Evolutionary conservation across 2,888 invertebrate genomes (phyloP).

Genomic region (Xestia sexstrigata): DNA sequence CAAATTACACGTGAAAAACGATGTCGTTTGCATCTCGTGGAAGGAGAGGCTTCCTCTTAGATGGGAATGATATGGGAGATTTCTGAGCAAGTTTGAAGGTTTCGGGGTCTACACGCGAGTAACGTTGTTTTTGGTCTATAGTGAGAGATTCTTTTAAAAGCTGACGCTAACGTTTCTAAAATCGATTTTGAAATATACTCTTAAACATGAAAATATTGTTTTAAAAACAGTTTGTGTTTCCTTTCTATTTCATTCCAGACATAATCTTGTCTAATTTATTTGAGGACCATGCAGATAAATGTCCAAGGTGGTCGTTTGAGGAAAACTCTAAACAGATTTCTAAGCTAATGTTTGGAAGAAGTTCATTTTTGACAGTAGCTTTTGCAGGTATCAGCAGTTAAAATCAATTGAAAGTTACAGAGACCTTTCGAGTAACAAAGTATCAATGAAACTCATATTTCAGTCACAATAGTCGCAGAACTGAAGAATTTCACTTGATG

Average conservation of each 20-base stretch:
- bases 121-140: neutral
- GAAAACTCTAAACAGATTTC: neutral
- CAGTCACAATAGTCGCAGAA: neutral
- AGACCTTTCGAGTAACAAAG: neutral
- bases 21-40: slow-evolving; percentile 46
- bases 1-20: slow-evolving; percentile 62
- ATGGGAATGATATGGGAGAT: slow-evolving; percentile 45
- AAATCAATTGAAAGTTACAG: neutral
- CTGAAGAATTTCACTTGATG: neutral
- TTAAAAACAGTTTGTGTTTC: neutral
- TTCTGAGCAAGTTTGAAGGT: slow-evolving; percentile 5
- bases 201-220: neutral
- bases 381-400: neutral
- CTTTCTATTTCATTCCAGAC: neutral
- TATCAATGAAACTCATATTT: neutral
- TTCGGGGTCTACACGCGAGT: neutral
- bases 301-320: no score
- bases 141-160: neutral
- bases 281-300: neutral
- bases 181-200: neutral
- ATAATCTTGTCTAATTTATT: neutral
- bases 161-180: neutral
- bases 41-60: slow-evolving; percentile 35
- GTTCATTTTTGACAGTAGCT: neutral
- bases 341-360: neutral